Conservation (phyloP, 1,140 invertebrate species). For the Musca vetustissima region DNA sequence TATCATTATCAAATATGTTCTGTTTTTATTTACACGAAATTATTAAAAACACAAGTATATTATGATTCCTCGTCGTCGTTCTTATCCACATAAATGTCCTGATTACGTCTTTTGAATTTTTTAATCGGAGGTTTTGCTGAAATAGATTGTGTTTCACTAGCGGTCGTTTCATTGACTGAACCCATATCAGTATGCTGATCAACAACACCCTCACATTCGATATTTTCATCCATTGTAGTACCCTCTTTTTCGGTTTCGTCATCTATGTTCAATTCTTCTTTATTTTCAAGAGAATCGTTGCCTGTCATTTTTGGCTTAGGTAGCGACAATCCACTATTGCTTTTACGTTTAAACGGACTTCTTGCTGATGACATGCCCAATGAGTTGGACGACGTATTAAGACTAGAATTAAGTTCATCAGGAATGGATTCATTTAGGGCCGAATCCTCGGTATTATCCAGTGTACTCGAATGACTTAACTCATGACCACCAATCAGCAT, state of each 20-base stretch:
- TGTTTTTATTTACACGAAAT: too few relatives aligned
- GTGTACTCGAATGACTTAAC: slow-evolving; percentile 31
- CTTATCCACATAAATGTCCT: slow-evolving; percentile 50
- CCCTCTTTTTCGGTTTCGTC: background rate
- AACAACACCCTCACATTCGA: background rate
- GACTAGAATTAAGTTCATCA: slow-evolving; percentile 14
- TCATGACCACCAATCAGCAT: slow-evolving; percentile 52
- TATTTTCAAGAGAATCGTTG: slow-evolving; percentile 5
- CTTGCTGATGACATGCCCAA: background rate
- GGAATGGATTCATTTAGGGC: slow-evolving; percentile 28
- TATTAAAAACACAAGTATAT: background rate
- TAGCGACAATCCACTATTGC: slow-evolving; percentile 15
- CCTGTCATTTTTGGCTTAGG: slow-evolving; percentile 21
- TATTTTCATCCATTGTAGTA: background rate
- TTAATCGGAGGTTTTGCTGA: slow-evolving; percentile 40
- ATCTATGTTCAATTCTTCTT: background rate
- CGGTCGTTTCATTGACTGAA: background rate
- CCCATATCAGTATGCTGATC: background rate
- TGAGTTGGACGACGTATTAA: slow-evolving; percentile 16
- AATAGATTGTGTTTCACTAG: background rate
- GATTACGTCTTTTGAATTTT: slow-evolving; percentile 58
- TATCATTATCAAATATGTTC: too few relatives aligned
- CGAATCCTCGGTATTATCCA: slow-evolving; percentile 24
- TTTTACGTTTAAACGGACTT: slow-evolving; percentile 29
- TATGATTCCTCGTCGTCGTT: slow-evolving; percentile 30